Conservation (phyloP, 2,888 invertebrate species). For the Oithona nana region DNA sequence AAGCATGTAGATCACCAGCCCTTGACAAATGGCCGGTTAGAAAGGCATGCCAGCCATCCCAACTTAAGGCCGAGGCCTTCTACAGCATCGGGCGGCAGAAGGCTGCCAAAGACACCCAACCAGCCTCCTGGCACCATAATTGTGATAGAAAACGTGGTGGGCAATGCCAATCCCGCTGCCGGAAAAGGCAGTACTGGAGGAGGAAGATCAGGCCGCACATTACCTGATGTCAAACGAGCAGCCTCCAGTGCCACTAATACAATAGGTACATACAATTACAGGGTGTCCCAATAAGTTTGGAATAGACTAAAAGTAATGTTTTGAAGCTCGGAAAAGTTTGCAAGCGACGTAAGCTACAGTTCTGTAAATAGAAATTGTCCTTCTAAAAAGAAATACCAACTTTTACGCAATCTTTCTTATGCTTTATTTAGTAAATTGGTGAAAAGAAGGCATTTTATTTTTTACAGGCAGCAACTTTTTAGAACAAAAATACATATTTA, state of each 20-base stretch:
- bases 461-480: no score
- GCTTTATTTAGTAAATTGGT: no score
- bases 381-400: no score
- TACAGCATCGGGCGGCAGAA: background rate
- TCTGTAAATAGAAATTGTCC: no score
- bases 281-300: no score
- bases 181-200: background rate
- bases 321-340: no score
- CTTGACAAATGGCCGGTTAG: conserved; percentile 1
- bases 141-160: conserved; percentile 11
- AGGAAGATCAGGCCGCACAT: background rate
- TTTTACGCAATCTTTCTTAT: no score
- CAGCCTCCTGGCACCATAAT: conserved; percentile 15
- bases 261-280: no score
- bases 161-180: background rate
- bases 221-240: background rate
- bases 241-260: background rate
- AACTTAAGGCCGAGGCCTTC: conserved; percentile 15
- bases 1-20: background rate
- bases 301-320: no score
- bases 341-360: no score
- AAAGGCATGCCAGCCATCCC: conserved; percentile 15
- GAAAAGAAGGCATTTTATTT: no score
- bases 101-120: conserved; percentile 13
- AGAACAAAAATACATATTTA: no score